Percentiles rank a stretch among this genome's conserved stretches.
phyloP scores from a whole-genome alignment of 2,113 vertebrate genomes.

The Sinocyclocheilus anshuiensis region DNA sequence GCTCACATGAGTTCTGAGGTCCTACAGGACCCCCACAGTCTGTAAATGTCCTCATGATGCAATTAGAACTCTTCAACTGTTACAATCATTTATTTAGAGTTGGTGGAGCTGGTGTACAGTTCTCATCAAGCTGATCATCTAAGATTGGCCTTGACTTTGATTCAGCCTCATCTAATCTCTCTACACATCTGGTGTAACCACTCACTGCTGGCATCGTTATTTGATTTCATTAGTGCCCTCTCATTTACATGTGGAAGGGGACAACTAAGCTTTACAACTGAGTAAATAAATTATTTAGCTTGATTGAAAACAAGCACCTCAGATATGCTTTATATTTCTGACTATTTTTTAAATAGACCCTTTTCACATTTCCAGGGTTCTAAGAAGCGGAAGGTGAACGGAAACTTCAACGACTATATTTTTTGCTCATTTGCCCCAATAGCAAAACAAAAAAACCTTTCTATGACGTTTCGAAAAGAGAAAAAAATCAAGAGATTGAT shows the following conservation, averaged over 20 bases:
- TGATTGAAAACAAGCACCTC: not conserved
- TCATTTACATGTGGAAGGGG: slow-evolving; percentile 31
- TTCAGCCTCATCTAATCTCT: slow-evolving; percentile 25
- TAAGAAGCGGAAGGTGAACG: not conserved
- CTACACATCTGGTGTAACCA: slow-evolving; percentile 34
- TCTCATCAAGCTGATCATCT: slow-evolving; percentile 35
- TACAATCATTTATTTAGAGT: slow-evolving; percentile 47
- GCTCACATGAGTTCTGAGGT: slow-evolving; percentile 30
- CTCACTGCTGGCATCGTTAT: slow-evolving; percentile 23
- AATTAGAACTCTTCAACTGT: slow-evolving; percentile 48
- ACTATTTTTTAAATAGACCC: too few relatives aligned
- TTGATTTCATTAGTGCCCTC: slow-evolving; percentile 7
- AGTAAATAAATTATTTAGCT: slow-evolving; percentile 6
- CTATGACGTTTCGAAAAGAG: too few relatives aligned
- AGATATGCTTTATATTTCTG: slow-evolving; percentile 20
- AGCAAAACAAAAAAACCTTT: too few relatives aligned
- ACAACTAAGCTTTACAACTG: not conserved
- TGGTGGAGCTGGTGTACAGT: not conserved
- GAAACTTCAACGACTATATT: too few relatives aligned
- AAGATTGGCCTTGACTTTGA: slow-evolving; percentile 43
- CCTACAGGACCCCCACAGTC: slow-evolving; percentile 29
- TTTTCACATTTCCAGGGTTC: not conserved
- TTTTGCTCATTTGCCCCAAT: too few relatives aligned
- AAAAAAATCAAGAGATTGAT: too few relatives aligned
- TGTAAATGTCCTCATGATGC: slow-evolving; percentile 29